phyloP scores from a whole-genome alignment of 2,888 invertebrate genomes.

The Nomada hirtipes region DNA sequence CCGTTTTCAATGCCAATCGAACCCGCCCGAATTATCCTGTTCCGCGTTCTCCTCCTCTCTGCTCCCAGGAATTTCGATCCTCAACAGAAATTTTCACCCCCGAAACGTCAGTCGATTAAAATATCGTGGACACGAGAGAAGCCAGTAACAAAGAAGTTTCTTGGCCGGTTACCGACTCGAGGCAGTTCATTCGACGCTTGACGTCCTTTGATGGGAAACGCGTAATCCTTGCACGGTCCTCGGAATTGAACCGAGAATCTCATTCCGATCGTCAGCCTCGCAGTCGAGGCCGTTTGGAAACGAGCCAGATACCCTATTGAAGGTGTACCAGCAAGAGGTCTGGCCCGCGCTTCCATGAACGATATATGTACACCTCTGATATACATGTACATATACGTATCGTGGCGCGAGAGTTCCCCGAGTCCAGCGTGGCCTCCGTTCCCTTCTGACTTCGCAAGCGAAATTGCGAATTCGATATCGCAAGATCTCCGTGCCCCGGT shows the following conservation, averaged over 20 bases:
- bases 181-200: constrained; percentile 32
- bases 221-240: constrained; percentile 45
- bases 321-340: constrained; percentile 35
- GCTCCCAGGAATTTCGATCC: constrained; percentile 10
- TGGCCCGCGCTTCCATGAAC: constrained; percentile 8
- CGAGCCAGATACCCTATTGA: constrained; percentile 54
- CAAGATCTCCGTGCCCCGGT: not conserved
- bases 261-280: constrained; percentile 61
- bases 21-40: constrained; percentile 28
- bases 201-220: constrained; percentile 42
- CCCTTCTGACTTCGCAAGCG: not conserved
- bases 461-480: constrained; percentile 12
- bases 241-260: constrained; percentile 58
- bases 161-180: constrained; percentile 12
- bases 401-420: not conserved
- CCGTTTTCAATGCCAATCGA: constrained; percentile 24
- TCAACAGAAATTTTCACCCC: too few relatives aligned
- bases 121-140: constrained; percentile 11
- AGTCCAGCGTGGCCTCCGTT: not conserved
- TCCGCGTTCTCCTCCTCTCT: not conserved
- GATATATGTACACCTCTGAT: constrained; percentile 12
- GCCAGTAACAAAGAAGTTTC: not conserved
- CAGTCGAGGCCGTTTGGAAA: constrained; percentile 55
- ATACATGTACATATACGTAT: constrained; percentile 3
- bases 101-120: not conserved